phyloP scores from a whole-genome alignment of 1,140 invertebrate species.

The Panagrolaimus sp. region DNA sequence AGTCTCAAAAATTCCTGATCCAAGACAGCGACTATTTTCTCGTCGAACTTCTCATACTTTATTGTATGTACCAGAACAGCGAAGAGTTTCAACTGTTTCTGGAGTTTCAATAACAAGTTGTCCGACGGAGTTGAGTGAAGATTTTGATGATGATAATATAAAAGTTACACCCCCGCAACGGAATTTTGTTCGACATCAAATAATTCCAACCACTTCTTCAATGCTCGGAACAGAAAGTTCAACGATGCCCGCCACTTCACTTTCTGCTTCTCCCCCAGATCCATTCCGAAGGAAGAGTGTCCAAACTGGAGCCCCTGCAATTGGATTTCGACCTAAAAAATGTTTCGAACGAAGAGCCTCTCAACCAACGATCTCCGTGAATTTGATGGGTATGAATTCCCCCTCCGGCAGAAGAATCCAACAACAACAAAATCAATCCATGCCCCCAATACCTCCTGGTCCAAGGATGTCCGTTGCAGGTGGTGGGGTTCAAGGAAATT shows the following conservation, averaged over 20 bases:
- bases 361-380: slow-evolving; percentile 33
- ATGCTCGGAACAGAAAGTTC: slow-evolving; percentile 19
- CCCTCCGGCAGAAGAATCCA: background rate
- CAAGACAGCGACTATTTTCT: background rate
- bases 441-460: background rate
- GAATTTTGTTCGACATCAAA: background rate
- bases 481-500: background rate
- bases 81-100: slow-evolving; percentile 50
- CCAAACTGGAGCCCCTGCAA: slow-evolving; percentile 52
- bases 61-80: slow-evolving; percentile 51
- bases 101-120: slow-evolving; percentile 48
- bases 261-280: slow-evolving; percentile 19
- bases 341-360: slow-evolving; percentile 33
- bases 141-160: slow-evolving; percentile 24
- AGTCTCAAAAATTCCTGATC: background rate
- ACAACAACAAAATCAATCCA: background rate
- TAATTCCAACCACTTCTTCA: background rate
- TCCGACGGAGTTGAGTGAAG: slow-evolving; percentile 48
- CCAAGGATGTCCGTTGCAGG: too few relatives aligned
- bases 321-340: slow-evolving; percentile 49
- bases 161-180: slow-evolving; percentile 4
- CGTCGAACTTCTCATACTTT: slow-evolving; percentile 50
- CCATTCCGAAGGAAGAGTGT: slow-evolving; percentile 43
- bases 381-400: slow-evolving; percentile 6
- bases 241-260: slow-evolving; percentile 1